Evolutionary conservation across 2,797 vertebrate species (phyloP).

Genomic region (Mormyrops boulengeri): DNA sequence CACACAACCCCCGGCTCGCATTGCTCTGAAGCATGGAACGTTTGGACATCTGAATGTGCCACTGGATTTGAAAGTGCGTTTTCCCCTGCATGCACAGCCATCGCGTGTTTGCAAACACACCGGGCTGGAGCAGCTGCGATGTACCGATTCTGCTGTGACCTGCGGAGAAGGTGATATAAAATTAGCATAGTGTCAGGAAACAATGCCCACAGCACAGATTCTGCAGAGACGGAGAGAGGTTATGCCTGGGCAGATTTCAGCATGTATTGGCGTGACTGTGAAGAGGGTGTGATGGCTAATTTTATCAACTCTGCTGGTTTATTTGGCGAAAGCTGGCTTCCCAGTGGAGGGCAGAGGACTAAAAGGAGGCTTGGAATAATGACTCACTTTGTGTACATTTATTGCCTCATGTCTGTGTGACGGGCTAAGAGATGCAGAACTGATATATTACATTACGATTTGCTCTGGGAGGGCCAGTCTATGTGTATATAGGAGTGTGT

Average conservation of each 20-base stretch:
- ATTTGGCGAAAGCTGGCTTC: neutral
- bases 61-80: neutral
- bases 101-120: neutral
- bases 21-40: neutral
- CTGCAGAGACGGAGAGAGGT: neutral
- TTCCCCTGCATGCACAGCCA: neutral
- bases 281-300: neutral
- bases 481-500: neutral
- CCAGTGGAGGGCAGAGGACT: neutral
- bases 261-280: neutral
- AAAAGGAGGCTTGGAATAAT: neutral
- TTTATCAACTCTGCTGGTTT: neutral
- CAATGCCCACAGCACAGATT: neutral
- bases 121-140: neutral
- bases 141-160: neutral
- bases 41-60: neutral
- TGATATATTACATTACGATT: neutral
- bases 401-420: neutral
- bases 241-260: neutral
- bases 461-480: neutral
- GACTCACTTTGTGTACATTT: neutral
- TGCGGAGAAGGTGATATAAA: conserved; percentile 2
- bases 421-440: neutral
- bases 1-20: neutral
- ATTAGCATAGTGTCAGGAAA: neutral